These are phyloP conservation scores for Muscicapa striata DNA, from an alignment of 2,797 vertebrate genomes.

Conservation along the genomic window DNA sequence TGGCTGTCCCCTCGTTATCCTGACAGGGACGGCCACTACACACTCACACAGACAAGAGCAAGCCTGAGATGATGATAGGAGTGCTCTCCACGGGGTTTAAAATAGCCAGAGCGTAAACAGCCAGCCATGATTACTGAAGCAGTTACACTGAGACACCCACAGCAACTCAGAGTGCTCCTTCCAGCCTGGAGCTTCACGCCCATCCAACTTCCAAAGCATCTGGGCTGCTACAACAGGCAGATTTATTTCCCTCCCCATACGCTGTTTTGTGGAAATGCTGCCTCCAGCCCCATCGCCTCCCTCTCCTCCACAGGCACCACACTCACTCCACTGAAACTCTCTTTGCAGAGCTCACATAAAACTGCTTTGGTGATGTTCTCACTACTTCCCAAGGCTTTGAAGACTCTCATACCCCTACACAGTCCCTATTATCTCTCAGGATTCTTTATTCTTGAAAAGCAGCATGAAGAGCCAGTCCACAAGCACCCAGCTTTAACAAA, in stretches of 20 bases:
- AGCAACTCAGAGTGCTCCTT: neutral
- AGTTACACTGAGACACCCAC: neutral
- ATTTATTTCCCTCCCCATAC: neutral
- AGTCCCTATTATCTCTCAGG: neutral
- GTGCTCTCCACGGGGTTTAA: neutral
- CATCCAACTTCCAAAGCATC: neutral
- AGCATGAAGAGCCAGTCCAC: neutral
- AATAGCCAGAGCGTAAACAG: neutral
- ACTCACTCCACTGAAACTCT: neutral
- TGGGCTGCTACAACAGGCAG: neutral
- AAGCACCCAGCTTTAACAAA: neutral
- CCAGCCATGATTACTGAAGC: neutral
- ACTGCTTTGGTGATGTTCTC: rapidly evolving
- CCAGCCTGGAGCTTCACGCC: neutral
- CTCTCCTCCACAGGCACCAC: neutral
- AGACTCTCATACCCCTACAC: neutral
- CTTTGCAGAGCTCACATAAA: neutral
- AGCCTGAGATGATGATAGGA: neutral
- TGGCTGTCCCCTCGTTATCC: neutral
- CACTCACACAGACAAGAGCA: neutral
- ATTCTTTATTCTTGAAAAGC: neutral
- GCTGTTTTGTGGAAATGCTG: neutral
- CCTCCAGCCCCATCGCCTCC: neutral
- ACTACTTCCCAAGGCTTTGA: neutral
- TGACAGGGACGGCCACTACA: neutral